phyloP scores from a whole-genome alignment of 2,113 vertebrate genomes.

The Nothobranchius furzeri region DNA sequence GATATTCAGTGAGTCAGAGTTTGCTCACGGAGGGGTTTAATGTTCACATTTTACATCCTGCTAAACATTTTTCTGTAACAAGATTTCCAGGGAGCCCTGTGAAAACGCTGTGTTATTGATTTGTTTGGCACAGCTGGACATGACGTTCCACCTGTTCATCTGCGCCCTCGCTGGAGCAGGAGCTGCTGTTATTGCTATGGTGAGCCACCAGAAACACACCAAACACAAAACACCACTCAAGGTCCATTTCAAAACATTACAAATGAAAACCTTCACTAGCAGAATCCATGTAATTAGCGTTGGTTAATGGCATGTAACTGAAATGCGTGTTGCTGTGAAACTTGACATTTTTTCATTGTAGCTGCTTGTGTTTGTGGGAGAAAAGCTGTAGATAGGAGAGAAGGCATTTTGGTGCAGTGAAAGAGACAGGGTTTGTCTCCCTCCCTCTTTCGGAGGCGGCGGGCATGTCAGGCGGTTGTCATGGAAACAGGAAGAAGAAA shows the following conservation, averaged over 20 bases:
- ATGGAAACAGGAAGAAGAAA: slow-evolving; percentile 83
- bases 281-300: neutral
- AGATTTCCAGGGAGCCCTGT: neutral
- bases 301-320: neutral
- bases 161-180: slow-evolving; percentile 96
- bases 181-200: slow-evolving; percentile 97
- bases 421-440: slow-evolving; percentile 61
- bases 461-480: slow-evolving; percentile 77
- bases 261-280: neutral
- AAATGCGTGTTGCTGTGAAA: neutral
- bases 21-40: too few relatives aligned
- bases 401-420: slow-evolving; percentile 68
- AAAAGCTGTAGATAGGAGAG: slow-evolving; percentile 43
- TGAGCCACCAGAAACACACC: slow-evolving; percentile 69
- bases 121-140: slow-evolving; percentile 86
- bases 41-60: neutral
- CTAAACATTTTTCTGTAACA: neutral
- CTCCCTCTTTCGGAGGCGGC: slow-evolving; percentile 65
- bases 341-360: slow-evolving; percentile 23
- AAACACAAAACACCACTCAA: neutral
- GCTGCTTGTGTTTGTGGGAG: slow-evolving; percentile 25
- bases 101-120: slow-evolving; percentile 15
- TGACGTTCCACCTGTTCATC: slow-evolving; percentile 99
- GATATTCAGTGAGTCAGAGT: neutral
- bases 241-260: too few relatives aligned